These are phyloP conservation scores for Syngnathus scovelli DNA, from an alignment of 2,113 vertebrate genomes.

Conservation along the genomic window DNA sequence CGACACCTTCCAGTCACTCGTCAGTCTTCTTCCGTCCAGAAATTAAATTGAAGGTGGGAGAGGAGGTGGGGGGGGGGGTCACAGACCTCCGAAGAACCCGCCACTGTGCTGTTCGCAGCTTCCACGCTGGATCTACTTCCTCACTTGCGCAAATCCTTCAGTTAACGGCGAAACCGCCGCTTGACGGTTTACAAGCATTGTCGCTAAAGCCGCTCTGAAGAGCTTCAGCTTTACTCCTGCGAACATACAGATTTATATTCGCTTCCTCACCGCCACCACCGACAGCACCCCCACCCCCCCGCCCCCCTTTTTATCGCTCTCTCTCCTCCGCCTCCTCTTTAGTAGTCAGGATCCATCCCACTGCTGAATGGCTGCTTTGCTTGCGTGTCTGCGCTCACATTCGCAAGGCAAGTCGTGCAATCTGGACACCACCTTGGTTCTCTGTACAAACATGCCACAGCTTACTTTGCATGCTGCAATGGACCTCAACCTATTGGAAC, in stretches of 20 bases:
- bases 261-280: constrained; percentile 49
- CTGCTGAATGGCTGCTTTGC: constrained; percentile 75
- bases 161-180: constrained; percentile 55
- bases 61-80: constrained; percentile 58
- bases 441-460: constrained; percentile 48
- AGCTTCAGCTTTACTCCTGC: constrained; percentile 60
- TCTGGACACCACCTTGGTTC: constrained; percentile 49
- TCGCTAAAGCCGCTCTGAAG: constrained; percentile 45
- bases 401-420: constrained; percentile 57
- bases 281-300: constrained; percentile 53
- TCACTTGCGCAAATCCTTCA: constrained; percentile 58
- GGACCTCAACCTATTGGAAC: neutral
- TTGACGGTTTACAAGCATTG: constrained; percentile 49
- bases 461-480: constrained; percentile 34
- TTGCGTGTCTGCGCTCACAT: constrained; percentile 62
- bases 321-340: constrained; percentile 68
- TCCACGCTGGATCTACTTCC: constrained; percentile 57
- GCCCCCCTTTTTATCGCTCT: constrained; percentile 44
- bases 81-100: constrained; percentile 68
- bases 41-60: constrained; percentile 49
- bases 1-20: constrained; percentile 51
- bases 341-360: constrained; percentile 82
- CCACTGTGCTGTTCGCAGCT: constrained; percentile 61
- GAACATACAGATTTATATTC: constrained; percentile 69
- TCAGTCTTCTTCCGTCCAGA: constrained; percentile 46